Percentiles rank a stretch among this genome's conserved stretches.
These are phyloP conservation scores for Malurus melanocephalus DNA, from an alignment of 2,113 vertebrate genomes.

Conservation along the genomic window DNA sequence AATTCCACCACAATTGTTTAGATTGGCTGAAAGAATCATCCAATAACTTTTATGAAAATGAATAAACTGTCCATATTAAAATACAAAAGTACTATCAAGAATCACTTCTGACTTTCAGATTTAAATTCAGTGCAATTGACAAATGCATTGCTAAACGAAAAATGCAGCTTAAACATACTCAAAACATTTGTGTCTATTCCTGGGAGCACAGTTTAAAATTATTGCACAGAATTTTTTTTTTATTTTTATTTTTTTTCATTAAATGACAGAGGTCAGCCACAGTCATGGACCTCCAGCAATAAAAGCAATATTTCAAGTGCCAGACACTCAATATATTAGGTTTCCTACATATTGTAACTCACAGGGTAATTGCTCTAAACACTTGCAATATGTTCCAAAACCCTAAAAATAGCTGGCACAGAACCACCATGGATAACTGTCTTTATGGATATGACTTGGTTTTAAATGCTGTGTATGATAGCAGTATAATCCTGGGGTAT, in stretches of 20 bases:
- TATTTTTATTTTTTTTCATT: constrained; percentile 67
- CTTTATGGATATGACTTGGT: constrained; percentile 62
- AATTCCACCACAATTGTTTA: constrained; percentile 67
- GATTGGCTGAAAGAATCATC: constrained; percentile 64
- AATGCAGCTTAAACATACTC: constrained; percentile 78
- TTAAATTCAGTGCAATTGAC: constrained; percentile 83
- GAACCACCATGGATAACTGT: constrained; percentile 62
- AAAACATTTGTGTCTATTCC: constrained; percentile 84
- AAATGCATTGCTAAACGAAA: constrained; percentile 77
- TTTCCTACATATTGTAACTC: constrained; percentile 70
- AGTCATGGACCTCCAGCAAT: constrained; percentile 74
- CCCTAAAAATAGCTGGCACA: constrained; percentile 70
- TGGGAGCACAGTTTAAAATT: constrained; percentile 84
- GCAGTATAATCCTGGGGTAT: constrained; percentile 57
- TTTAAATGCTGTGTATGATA: constrained; percentile 55
- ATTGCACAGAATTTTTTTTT: constrained; percentile 81
- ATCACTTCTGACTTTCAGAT: constrained; percentile 78
- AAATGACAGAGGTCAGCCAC: constrained; percentile 76
- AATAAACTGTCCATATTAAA: constrained; percentile 78
- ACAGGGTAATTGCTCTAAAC: constrained; percentile 67
- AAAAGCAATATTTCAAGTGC: constrained; percentile 79
- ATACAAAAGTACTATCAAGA: constrained; percentile 81
- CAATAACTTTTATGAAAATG: constrained; percentile 69
- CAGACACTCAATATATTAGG: constrained; percentile 74
- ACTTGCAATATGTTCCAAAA: constrained; percentile 62